These are phyloP conservation scores for Mesorhabditis spiculigera DNA, from an alignment of 2,888 invertebrate species.

Conservation along the genomic window DNA sequence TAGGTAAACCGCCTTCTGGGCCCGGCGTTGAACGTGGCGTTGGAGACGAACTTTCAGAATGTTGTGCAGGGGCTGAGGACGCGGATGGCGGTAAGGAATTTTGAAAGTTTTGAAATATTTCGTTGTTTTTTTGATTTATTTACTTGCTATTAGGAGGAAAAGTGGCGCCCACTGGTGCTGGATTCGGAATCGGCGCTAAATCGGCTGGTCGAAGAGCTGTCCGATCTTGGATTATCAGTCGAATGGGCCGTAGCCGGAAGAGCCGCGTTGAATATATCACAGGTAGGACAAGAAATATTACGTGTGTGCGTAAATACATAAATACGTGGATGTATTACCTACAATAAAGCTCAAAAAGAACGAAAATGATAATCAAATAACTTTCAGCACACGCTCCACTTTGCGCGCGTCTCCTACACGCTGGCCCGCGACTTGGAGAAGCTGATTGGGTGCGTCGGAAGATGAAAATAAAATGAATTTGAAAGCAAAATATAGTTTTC, in stretches of 20 bases:
- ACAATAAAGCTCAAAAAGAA: conserved; percentile 11
- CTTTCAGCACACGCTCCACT: conserved; percentile 48
- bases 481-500: no score
- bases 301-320: no score
- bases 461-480: no score
- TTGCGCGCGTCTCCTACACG: conserved; percentile 43
- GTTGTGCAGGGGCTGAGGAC: conserved; percentile 77
- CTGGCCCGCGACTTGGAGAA: conserved; percentile 47
- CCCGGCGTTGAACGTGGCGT: conserved; percentile 73
- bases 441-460: conserved; percentile 30
- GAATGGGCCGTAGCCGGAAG: conserved; percentile 47
- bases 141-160: conserved; percentile 69
- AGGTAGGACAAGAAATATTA: no score
- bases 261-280: background rate
- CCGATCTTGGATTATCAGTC: conserved; percentile 50
- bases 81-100: conserved; percentile 61
- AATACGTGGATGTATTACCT: no score
- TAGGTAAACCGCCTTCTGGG: conserved; percentile 76
- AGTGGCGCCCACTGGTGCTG: conserved; percentile 78
- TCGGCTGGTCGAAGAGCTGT: conserved; percentile 63
- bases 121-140: no score
- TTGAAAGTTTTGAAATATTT: no score
- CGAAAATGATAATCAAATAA: conserved; percentile 37
- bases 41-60: conserved; percentile 77
- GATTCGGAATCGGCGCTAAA: conserved; percentile 72